A percentile compares a stretch with the other conserved stretches of the same genome.
These are phyloP conservation scores for Semnornis frantzii DNA, from an alignment of 2,113 vertebrate species.

Conservation along the genomic window DNA sequence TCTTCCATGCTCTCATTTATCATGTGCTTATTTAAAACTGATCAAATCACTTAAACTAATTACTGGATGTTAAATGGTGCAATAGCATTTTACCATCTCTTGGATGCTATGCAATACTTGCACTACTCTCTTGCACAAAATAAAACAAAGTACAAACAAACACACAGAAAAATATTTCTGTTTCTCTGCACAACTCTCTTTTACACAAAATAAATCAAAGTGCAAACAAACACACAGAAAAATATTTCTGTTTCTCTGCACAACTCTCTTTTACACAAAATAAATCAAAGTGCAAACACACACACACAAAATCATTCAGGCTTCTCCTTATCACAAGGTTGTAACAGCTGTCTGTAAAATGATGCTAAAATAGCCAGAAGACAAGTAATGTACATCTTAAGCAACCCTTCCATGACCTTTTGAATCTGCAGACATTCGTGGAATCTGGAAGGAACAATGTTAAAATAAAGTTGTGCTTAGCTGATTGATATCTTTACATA, in stretches of 20 bases:
- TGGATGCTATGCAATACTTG: neutral
- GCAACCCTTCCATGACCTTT: slow-evolving; percentile 6
- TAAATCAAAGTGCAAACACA: neutral
- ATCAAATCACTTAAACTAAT: neutral
- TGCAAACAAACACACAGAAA: neutral
- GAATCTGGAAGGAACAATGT: slow-evolving; percentile 11
- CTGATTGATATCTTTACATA: slow-evolving; percentile 1
- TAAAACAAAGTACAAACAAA: neutral
- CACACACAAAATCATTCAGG: neutral
- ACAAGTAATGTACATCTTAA: slow-evolving; percentile 14
- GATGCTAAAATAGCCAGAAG: neutral
- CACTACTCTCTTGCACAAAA: slow-evolving; percentile 3
- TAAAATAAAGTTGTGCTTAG: slow-evolving; percentile 51
- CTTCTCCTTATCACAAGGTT: neutral
- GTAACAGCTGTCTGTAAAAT: neutral
- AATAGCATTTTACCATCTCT: neutral
- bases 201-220: neutral
- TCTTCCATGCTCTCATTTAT: slow-evolving; percentile 35
- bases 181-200: neutral
- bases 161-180: neutral
- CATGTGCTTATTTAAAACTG: neutral
- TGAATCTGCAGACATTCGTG: slow-evolving; percentile 1
- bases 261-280: slow-evolving; percentile 7
- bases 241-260: neutral
- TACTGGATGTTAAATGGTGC: neutral